phyloP scores from a whole-genome alignment of 1,140 invertebrate genomes.

The Eufriesea mexicana region DNA sequence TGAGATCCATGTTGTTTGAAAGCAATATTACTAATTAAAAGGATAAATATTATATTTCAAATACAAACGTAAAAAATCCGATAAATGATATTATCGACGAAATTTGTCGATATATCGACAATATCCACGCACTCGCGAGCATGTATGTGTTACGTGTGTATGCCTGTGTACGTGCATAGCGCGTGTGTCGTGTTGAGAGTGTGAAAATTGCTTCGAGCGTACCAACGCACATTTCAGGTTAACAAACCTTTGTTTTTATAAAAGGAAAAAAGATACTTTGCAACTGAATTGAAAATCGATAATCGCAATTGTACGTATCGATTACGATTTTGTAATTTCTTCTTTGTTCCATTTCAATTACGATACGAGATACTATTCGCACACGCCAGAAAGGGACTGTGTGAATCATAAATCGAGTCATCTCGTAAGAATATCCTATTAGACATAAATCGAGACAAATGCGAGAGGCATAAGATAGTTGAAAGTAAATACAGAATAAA shows the following conservation, averaged over 20 bases:
- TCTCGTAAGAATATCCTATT: slow-evolving; percentile 3
- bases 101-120: background rate
- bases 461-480: slow-evolving; percentile 11
- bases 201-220: background rate
- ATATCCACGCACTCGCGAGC: background rate
- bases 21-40: slow-evolving; percentile 17
- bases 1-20: slow-evolving; percentile 5
- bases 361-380: background rate
- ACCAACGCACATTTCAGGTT: background rate
- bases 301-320: background rate
- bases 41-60: background rate
- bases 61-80: background rate
- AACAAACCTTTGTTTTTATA: background rate
- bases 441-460: slow-evolving; percentile 7
- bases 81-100: background rate
- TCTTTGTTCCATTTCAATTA: background rate
- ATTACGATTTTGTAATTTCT: background rate
- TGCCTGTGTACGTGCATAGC: background rate
- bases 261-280: background rate
- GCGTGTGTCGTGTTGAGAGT: background rate
- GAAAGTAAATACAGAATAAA: slow-evolving; percentile 28
- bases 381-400: background rate
- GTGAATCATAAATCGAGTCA: background rate
- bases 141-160: background rate
- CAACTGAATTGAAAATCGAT: background rate